Base-by-base conservation (phyloP, 2,888 invertebrate species). In the Chymomyza caudatula region DNA sequence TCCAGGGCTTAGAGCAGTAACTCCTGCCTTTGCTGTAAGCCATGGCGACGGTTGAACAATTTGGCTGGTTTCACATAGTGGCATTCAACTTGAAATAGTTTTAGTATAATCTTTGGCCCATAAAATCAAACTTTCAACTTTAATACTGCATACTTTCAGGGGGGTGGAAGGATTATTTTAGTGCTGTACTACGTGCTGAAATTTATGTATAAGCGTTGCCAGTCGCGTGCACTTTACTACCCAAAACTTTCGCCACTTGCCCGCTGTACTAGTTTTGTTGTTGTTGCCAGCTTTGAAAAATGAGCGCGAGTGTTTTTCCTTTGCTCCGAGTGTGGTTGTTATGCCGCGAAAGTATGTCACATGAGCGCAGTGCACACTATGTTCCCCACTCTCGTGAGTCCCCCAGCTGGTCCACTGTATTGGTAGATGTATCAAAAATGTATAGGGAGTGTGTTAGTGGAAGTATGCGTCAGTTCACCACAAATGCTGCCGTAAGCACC, bases 401-500 rank as follows among this genome's bases (percentile, higher is more conserved):
- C 6, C 29, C 8, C 29, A 29, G 20, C 13, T 47, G 43, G 25
- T 11, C 19, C 22, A 47, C 17, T 55, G 53, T 23, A 22, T 67
- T 29, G 29, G 73, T 60, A 72, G 63, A 63, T 69, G 65, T 63
- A 44, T 6, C 29, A 29, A 29, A 29, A 29, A 29, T 29, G 29
- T n/a, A n/a, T n/a, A n/a, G n/a, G n/a, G n/a, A n/a, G n/a, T n/a
- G 11, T 63, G 63, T 47, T 22, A 57, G 57, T 65, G 66, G 43
- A 51, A 15, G 59, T 43, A 55, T 55, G 54, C 42, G 73, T 67
- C 67, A 74, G 69, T 63, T 69, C 66, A 62, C 85, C 80, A 47
- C 78, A 80, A 80, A 67, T 71, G 74, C 69, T 74, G 80, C 73
- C 74, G 70, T 69, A 56, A 69, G 65, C 76, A 66, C 43, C 65